Percentiles rank a stretch among this genome's conserved stretches.
phyloP scores from a whole-genome alignment of 1,140 invertebrate species.

The Neodiprion virginianus region DNA sequence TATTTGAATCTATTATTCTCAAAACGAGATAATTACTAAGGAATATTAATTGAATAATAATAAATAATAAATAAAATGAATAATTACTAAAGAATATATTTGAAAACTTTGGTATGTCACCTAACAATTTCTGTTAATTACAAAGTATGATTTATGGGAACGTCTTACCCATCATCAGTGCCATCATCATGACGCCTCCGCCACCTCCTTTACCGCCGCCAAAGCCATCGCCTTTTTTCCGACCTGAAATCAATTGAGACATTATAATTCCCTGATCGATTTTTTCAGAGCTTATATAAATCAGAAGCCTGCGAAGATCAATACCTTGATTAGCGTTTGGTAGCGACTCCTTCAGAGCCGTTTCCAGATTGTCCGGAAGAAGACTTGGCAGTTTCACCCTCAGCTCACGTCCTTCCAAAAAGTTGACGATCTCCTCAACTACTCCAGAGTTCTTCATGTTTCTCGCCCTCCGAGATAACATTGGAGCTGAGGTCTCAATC shows the following conservation, averaged over 20 bases:
- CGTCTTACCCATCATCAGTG: conserved; percentile 74
- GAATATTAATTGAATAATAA: too few relatives aligned
- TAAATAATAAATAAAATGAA: too few relatives aligned
- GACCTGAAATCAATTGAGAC: conserved; percentile 17
- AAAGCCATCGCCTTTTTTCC: conserved; percentile 28
- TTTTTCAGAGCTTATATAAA: too few relatives aligned
- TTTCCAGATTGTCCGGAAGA: conserved; percentile 48
- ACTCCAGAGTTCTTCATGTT: conserved; percentile 61
- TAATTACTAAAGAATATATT: too few relatives aligned
- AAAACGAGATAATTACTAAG: too few relatives aligned
- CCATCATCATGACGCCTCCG: conserved; percentile 66
- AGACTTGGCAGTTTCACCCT: conserved; percentile 73
- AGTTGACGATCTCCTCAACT: conserved; percentile 67
- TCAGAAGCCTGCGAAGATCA: background rate
- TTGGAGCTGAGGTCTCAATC: conserved; percentile 53
- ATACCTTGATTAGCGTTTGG: conserved; percentile 39
- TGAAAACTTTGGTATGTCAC: too few relatives aligned
- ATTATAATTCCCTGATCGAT: conserved; percentile 12
- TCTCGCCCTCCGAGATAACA: conserved; percentile 50
- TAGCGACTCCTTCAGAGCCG: conserved; percentile 42
- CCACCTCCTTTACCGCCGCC: conserved; percentile 58
- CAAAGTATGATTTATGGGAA: too few relatives aligned
- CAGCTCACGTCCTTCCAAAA: conserved; percentile 73
- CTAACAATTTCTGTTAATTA: too few relatives aligned
- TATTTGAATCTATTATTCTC: too few relatives aligned